Conservation (phyloP, 2,113 vertebrate genomes). For the Leptodactylus fuscus region DNA sequence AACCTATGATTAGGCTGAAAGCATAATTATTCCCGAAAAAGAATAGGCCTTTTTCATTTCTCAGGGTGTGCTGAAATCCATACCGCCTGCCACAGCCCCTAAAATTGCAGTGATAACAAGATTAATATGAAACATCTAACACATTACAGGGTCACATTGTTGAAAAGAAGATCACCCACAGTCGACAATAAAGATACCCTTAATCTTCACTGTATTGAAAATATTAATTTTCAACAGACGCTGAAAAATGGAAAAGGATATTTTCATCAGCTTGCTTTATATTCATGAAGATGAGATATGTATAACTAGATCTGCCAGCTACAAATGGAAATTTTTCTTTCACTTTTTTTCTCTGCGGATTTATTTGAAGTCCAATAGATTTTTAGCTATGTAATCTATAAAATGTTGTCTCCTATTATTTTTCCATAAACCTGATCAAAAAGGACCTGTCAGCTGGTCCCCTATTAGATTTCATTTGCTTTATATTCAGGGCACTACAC, state of each 20-base stretch:
- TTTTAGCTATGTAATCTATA: constrained; percentile 13
- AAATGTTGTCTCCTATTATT: constrained; percentile 5
- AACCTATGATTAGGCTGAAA: constrained; percentile 55
- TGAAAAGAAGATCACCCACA: constrained; percentile 50
- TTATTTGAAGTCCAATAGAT: background rate
- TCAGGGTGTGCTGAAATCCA: constrained; percentile 40
- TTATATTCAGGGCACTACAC: background rate
- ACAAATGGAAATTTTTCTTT: constrained; percentile 39
- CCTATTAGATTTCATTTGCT: background rate
- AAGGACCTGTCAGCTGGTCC: background rate
- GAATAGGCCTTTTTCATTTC: constrained; percentile 50
- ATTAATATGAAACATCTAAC: constrained; percentile 54
- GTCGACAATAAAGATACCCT: constrained; percentile 53
- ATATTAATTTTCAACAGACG: constrained; percentile 49
- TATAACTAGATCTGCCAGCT: constrained; percentile 46
- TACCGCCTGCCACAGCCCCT: constrained; percentile 41
- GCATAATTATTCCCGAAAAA: constrained; percentile 46
- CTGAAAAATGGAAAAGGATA: constrained; percentile 48
- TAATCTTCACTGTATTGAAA: constrained; percentile 50
- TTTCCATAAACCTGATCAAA: background rate
- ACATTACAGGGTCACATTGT: constrained; percentile 53
- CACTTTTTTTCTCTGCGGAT: background rate
- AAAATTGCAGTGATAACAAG: constrained; percentile 51
- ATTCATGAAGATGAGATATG: constrained; percentile 47
- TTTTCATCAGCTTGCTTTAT: constrained; percentile 42